Evolutionary conservation across 2,888 invertebrate genomes (phyloP), one percentile per base, ranked within the genome.

Genomic region (Miltochrista miniata): DNA sequence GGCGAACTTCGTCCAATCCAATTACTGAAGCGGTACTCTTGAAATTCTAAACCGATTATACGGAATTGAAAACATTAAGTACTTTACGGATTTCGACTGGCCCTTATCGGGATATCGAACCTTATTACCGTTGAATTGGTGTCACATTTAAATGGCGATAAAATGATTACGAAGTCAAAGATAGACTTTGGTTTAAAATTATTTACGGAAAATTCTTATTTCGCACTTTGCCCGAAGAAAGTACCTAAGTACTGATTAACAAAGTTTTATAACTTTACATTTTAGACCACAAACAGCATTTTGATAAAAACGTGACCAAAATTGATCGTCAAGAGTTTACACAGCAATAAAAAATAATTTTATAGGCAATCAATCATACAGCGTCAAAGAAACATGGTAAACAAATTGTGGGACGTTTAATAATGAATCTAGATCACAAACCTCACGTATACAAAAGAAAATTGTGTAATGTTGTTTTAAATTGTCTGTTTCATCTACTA

Each of bases 31-130:
- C 85, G 84, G 82, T 85, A 88, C 89, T 82, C 85, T 80, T 88
- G 85, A 90, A 90, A 90, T 90, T 88, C 90, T 90, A 90, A 90
- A 90, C 90, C 90, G 90, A 90, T 90, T 90, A 90, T 88, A 86
- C 87, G 80, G 87, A 90, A 90, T 90, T 90, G 90, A 90, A 90
- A 90, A 90, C 90, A 90, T 90, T 90, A 90, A 89, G 90, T 87
- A 90, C 88, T 87, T 83, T 77, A 84, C 79, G 83, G 81, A 87
- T 86, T 86, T 79, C 64, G 64, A 65, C 54, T 70, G 64, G 59
- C 60, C 67, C 51, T 59, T 47, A 71, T 67, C 56, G 60, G 74
- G 57, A 85, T 76, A 82, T 70, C 69, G 74, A 70, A 77, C 87
- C 80, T 80, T 88, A 85, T 76, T 64, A 47, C 67, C 50, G 53